phyloP scores from a whole-genome alignment of 2,888 invertebrate genomes.

The Blera fallax region DNA sequence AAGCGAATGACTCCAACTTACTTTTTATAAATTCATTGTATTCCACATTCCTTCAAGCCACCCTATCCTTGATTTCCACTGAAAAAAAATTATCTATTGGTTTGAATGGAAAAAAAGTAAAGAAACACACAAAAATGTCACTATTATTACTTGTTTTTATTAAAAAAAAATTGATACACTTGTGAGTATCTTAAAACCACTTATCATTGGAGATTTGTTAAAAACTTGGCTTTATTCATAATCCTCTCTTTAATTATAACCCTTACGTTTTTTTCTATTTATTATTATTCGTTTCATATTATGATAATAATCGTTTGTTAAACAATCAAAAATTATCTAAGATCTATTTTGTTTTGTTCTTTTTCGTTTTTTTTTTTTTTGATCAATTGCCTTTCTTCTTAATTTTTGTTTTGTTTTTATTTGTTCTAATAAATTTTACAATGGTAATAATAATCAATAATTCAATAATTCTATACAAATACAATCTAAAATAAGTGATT shows the following conservation, averaged over 20 bases:
- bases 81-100: no score
- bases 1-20: no score
- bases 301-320: conserved; percentile 22
- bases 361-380: conserved; percentile 18
- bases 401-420: background rate
- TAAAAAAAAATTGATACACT: conserved; percentile 33
- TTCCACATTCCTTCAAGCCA: no score
- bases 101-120: no score
- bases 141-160: conserved; percentile 31
- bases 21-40: no score
- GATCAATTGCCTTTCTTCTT: conserved; percentile 9
- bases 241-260: background rate
- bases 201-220: conserved; percentile 20
- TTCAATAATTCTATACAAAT: conserved; percentile 25
- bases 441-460: conserved; percentile 6
- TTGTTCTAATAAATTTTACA: conserved; percentile 31
- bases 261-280: background rate
- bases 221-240: conserved; percentile 24
- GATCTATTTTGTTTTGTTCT: background rate
- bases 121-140: background rate
- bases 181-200: conserved; percentile 27
- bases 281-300: conserved; percentile 4
- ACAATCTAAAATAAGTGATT: conserved; percentile 17
- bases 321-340: conserved; percentile 29
- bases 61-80: no score